These are phyloP conservation scores for Mungos mungo DNA, from an alignment of 2,113 vertebrate genomes.

Conservation along the genomic window DNA sequence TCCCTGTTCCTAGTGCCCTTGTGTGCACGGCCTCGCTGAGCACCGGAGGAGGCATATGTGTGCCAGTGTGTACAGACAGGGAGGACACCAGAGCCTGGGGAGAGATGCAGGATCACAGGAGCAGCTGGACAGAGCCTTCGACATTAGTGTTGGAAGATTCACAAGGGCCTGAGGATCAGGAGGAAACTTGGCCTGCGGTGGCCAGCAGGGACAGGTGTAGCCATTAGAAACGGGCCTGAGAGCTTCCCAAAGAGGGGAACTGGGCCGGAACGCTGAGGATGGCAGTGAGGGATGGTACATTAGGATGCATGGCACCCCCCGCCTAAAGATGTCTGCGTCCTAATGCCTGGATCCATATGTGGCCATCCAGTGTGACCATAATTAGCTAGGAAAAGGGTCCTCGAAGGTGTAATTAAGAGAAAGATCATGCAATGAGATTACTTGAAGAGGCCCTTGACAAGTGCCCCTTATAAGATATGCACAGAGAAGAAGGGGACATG, in stretches of 20 bases:
- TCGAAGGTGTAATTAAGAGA: not conserved
- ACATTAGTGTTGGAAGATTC: not conserved
- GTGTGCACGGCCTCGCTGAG: not conserved
- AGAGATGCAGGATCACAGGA: not conserved
- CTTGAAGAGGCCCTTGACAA: not conserved
- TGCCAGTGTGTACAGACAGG: not conserved
- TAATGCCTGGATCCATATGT: not conserved
- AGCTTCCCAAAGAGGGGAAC: not conserved
- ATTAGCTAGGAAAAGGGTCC: not conserved
- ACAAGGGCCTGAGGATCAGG: not conserved
- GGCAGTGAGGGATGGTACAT: accelerated
- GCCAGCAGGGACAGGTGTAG: not conserved
- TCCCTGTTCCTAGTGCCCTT: not conserved
- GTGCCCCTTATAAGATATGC: not conserved
- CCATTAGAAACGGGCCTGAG: not conserved
- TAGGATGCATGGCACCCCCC: not conserved
- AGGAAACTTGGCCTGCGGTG: not conserved
- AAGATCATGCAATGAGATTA: not conserved
- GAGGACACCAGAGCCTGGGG: not conserved
- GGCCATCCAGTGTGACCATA: not conserved
- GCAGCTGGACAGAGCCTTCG: not conserved
- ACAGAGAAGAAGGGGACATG: not conserved
- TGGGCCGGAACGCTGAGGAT: not conserved
- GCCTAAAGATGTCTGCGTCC: too few species aligned
- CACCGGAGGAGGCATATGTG: not conserved